Evolutionary conservation across 1,140 invertebrate species (phyloP), one percentile per base, ranked within the genome.

Genomic region (Drosophila mayri): DNA sequence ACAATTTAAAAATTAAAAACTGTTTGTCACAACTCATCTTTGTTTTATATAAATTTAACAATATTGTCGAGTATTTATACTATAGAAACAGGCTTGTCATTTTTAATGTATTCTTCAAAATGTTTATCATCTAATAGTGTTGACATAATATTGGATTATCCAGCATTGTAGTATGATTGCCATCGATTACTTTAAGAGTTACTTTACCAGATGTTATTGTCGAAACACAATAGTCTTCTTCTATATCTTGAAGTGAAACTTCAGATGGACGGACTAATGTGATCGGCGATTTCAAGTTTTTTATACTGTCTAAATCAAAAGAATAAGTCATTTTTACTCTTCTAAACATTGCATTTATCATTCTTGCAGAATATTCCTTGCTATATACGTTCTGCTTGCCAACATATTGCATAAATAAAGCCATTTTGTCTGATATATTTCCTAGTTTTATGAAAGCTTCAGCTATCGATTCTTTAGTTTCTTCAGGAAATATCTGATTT

Each of bases 121-220:
- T 76, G 72, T 68, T 92, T 92, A 57, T 93, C 88, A 43, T 92
- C 91, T 44, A 88, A 16, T 14, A 92, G 59, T 9, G 67, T 43
- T 1, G 92, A 1, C 94, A 93, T 40, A 95, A 88, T 78, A 95
- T 95, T 25, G 93, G 92, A 82, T 95, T 95, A 25, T 96, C 94
- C 63, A 97, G 80, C 78, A 97, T 96, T 14, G 94, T 95, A 0
- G 94, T 84, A 78, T 97, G 96, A 90, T 96, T 96, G n/a, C 96
- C 96, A 79, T 95, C 95, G 35, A 95, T 93, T 43, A 93, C 94
- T 64, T 94, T 94, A 0, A 95, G 92, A 3, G 93, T 93, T 0
- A 95, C 93, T 5, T 93, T 92, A 3, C 92, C 85, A 38, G 93
- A 93, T 6, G 93, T 94, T 61, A 94, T 88, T 72, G 94, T 93